Base-by-base conservation (phyloP, 2,888 invertebrate species). In the Andrena camellia region DNA sequence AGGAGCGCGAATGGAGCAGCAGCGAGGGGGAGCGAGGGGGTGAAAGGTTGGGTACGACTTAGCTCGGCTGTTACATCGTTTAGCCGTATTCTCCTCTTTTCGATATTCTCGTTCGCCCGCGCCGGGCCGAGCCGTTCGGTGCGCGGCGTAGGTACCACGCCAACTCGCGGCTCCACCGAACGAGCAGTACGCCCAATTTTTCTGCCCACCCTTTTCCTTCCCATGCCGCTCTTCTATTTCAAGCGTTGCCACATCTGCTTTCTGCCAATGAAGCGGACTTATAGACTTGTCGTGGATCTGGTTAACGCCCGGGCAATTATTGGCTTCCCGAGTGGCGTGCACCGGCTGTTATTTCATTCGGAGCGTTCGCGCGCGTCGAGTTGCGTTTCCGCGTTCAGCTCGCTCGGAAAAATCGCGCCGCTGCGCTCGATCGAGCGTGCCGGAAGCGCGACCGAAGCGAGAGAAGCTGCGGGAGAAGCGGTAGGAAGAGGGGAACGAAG, bases 351-450 rank as follows among this genome's bases (percentile, higher is more conserved):
- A 89, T 89, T 90, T 89, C 88, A 89, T 90, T 84, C 81, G 52
- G 63, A 54, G 73, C 35, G n/a, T 48, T 13, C 26, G 20, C 52
- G 54, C 6, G 23, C 68, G 33, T 17, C 17, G 3, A 20, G 20
- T 23, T 17, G 23, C 85, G 89, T 92, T 91, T 91, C 91, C 91
- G 90, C 89, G 89, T 92, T 90, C 83, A 10, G 79, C 80, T 33
- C 73, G 78, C 33, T 83, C 85, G 81, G 81, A 85, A 87, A 78
- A 78, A 52, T 59, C 68, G 62, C 42, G 57, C 29, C 64, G 60
- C 78, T 57, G 57, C 42, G 42, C 42, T 42, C 42, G 42, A 42
- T 23, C 13, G 48, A 17, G 7, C 48, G 26, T 48, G 48, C 35
- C 35, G 35, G 64, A 66, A 42, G 42, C 42, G 64, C 42, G 35